A percentile compares a stretch with the other conserved stretches of the same genome.
Conservation (phyloP, 2,113 vertebrate genomes). For the Hippocampus comes region DNA sequence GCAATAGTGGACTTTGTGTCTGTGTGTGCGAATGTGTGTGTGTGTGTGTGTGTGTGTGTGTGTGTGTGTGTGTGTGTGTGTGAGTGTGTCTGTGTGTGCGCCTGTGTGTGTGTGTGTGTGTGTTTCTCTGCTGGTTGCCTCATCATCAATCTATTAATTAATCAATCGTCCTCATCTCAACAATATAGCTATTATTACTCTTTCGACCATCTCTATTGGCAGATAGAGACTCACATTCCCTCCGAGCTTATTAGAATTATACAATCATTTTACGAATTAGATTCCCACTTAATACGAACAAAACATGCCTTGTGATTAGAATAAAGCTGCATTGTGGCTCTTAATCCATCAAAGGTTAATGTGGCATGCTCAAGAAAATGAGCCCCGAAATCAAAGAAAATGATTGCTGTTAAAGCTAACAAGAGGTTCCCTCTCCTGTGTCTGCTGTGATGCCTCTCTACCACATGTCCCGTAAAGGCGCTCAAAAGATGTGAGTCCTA, state of each 20-base stretch:
- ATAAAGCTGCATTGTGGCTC: background rate
- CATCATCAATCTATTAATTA: conserved; percentile 22
- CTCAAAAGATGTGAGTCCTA: background rate
- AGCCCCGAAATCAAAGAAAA: background rate
- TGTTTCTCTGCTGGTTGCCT: conserved; percentile 34
- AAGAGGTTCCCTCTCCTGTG: background rate
- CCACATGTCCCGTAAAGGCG: background rate
- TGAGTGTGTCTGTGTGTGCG: conserved; percentile 18
- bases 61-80: conserved; percentile 27
- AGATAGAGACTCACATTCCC: conserved; percentile 55
- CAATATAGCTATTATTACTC: background rate
- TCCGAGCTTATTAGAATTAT: background rate
- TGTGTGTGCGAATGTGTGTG: conserved; percentile 4
- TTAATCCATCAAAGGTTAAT: background rate
- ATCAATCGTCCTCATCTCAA: conserved; percentile 2
- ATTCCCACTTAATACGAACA: conserved; percentile 8
- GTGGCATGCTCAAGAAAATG: background rate
- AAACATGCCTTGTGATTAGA: no score
- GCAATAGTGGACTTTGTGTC: conserved; percentile 35
- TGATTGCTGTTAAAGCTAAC: background rate
- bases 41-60: conserved; percentile 25
- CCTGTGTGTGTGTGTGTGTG: conserved; percentile 17
- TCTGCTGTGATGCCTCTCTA: background rate
- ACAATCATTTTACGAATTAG: conserved; percentile 1
- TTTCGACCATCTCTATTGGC: conserved; percentile 58